These are phyloP conservation scores for Coregonus suidteri DNA, from an alignment of 2,797 vertebrate genomes.

Conservation along the genomic window DNA sequence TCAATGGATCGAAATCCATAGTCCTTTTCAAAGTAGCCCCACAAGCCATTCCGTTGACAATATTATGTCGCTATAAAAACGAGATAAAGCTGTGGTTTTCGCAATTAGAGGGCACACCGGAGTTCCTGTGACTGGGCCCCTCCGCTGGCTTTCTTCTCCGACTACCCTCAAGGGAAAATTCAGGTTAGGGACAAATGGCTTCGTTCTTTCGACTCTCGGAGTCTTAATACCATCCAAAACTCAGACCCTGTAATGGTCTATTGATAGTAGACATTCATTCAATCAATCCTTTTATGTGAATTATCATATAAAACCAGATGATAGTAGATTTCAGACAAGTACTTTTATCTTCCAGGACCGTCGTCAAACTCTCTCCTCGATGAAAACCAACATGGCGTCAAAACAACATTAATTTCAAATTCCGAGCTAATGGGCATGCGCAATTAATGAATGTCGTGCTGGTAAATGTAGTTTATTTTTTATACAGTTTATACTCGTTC, in stretches of 20 bases:
- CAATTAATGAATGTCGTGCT: not conserved
- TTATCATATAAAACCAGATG: constrained; percentile 58
- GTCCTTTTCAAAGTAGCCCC: constrained; percentile 93
- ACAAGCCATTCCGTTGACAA: constrained; percentile 82
- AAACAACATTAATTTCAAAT: constrained; percentile 83
- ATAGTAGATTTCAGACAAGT: constrained; percentile 57
- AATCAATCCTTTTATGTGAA: fast-evolving
- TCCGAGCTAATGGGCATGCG: constrained; percentile 68
- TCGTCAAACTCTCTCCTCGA: constrained; percentile 44
- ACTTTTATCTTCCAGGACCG: not conserved
- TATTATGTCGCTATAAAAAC: not conserved
- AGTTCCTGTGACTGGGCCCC: constrained; percentile 8
- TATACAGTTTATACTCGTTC: fast-evolving
- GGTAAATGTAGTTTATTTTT: constrained; percentile 78
- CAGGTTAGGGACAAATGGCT: constrained; percentile 41
- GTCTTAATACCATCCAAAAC: constrained; percentile 40
- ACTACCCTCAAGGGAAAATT: constrained; percentile 42
- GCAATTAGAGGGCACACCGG: not conserved
- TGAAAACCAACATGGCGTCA: constrained; percentile 83
- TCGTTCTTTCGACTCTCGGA: constrained; percentile 25
- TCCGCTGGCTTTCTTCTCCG: constrained; percentile 25
- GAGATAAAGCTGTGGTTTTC: constrained; percentile 1
- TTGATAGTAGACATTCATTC: not conserved
- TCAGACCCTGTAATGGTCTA: not conserved
- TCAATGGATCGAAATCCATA: constrained; percentile 91